Percentiles rank a stretch among this genome's conserved stretches.
Conservation (phyloP, 2,113 vertebrate genomes). For the Scortum barcoo region DNA sequence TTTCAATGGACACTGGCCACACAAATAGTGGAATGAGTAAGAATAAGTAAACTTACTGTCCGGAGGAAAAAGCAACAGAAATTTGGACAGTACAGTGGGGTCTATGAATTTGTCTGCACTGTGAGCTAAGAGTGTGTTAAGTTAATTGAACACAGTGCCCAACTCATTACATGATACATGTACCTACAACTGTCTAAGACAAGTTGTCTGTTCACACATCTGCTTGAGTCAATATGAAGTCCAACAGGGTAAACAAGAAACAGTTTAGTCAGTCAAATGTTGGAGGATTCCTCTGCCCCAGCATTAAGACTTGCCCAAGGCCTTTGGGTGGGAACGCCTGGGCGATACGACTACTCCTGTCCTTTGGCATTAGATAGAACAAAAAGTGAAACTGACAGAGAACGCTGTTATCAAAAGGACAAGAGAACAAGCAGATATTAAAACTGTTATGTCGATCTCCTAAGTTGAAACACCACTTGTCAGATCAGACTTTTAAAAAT, state of each 20-base stretch:
- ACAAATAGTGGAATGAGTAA: neutral
- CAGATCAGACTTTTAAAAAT: neutral
- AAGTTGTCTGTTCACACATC: slow-evolving; percentile 26
- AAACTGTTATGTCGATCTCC: neutral
- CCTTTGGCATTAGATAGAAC: slow-evolving; percentile 36
- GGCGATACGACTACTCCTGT: slow-evolving; percentile 27
- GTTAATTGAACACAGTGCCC: neutral
- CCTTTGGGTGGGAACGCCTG: slow-evolving; percentile 57
- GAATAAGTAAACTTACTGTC: neutral
- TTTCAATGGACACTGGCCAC: neutral
- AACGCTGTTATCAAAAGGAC: neutral
- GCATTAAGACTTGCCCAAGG: slow-evolving; percentile 36
- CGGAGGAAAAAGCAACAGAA: neutral
- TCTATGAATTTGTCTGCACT: neutral
- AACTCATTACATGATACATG: neutral
- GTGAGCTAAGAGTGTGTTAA: neutral
- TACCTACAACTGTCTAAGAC: slow-evolving; percentile 3
- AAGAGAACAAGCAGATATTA: neutral
- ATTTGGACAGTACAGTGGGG: neutral
- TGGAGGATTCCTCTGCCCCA: slow-evolving; percentile 38
- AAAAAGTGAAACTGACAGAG: slow-evolving; percentile 11
- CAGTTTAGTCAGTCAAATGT: slow-evolving; percentile 50
- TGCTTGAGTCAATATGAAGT: slow-evolving; percentile 68
- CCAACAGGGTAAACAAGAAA: slow-evolving; percentile 75
- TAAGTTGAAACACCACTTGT: neutral